Conservation (phyloP, 2,888 invertebrate species). For the Heliconius charithonia region DNA sequence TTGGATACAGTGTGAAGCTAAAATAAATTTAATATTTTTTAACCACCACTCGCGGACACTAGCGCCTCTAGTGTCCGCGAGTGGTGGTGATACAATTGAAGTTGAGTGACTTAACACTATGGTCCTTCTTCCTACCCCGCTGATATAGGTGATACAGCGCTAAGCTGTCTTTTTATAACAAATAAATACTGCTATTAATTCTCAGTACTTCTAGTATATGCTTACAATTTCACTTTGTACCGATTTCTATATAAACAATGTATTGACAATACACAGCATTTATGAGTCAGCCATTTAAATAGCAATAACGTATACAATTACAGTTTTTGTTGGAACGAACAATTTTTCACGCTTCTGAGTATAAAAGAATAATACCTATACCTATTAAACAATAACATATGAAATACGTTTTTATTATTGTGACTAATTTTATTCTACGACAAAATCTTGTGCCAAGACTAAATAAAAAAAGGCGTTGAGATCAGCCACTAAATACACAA, state of each 20-base stretch:
- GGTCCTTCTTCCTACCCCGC: too few relatives aligned
- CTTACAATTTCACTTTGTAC: background rate
- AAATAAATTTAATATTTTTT: too few relatives aligned
- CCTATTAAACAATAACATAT: background rate
- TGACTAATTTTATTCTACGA: background rate
- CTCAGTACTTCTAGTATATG: background rate
- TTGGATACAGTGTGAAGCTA: too few relatives aligned
- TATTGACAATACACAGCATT: background rate
- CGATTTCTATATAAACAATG: background rate
- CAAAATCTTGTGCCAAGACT: background rate
- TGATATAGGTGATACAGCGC: too few relatives aligned
- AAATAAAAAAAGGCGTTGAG: background rate
- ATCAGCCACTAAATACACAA: background rate
- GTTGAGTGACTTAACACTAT: too few relatives aligned
- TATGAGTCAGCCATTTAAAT: slow-evolving; percentile 19
- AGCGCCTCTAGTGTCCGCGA: too few relatives aligned
- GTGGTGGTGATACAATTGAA: too few relatives aligned
- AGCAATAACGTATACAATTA: slow-evolving; percentile 23
- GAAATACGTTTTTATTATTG: background rate
- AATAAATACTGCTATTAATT: background rate
- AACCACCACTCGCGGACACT: too few relatives aligned
- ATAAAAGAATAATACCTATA: background rate
- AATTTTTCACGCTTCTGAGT: slow-evolving; percentile 17
- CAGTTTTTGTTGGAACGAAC: slow-evolving; percentile 13
- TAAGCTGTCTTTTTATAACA: background rate